Evolutionary conservation across 2,113 vertebrate species (phyloP).

Genomic region (Hemibagrus wyckioides): DNA sequence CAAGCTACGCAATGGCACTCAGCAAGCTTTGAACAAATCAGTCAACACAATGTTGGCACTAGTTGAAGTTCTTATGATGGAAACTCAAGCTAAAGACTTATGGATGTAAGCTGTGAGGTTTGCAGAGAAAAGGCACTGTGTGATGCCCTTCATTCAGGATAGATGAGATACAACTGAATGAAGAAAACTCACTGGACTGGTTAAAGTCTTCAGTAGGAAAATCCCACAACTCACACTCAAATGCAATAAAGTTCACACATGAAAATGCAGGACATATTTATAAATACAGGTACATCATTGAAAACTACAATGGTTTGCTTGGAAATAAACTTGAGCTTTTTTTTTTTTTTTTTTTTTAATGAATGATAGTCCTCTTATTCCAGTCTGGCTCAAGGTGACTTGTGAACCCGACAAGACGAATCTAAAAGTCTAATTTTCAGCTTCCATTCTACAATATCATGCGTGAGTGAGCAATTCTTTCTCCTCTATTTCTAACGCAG

Average conservation of each 20-base stretch:
- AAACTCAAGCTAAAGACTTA: neutral
- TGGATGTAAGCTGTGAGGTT: neutral
- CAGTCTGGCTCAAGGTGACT: conserved; percentile 13
- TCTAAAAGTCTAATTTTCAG: neutral
- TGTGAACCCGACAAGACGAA: neutral
- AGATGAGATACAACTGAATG: neutral
- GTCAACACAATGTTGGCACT: neutral
- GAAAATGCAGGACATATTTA: neutral
- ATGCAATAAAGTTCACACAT: neutral
- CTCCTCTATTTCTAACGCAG: neutral
- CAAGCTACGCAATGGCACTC: neutral
- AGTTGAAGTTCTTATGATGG: neutral
- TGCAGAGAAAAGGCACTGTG: neutral
- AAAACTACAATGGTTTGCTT: neutral
- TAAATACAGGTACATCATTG: neutral
- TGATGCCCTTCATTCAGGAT: neutral
- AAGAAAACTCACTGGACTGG: neutral
- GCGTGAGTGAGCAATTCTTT: neutral
- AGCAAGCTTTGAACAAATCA: neutral
- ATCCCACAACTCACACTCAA: neutral
- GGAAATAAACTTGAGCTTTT: neutral
- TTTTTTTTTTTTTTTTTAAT: neutral
- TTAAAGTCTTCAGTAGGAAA: neutral
- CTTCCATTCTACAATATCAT: too few relatives aligned
- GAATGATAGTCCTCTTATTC: neutral